Evolutionary conservation across 1,140 invertebrate species (phyloP), one percentile per base, ranked within the genome.

Genomic region (Drosophila takahashii): DNA sequence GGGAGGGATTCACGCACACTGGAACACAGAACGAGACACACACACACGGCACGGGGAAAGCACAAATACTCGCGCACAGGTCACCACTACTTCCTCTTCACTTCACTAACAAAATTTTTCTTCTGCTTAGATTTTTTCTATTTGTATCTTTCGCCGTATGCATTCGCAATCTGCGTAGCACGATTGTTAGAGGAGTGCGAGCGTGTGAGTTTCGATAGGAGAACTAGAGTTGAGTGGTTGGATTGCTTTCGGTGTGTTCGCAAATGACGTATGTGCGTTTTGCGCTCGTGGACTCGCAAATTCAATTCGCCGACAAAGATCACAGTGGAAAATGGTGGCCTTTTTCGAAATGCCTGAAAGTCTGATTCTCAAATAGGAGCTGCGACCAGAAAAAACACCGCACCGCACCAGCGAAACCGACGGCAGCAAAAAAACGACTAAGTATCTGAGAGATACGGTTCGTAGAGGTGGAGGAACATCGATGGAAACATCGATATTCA

Each of bases 11-110:
- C 64, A 77, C 73, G 77, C 71, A 76, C 71, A 76, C 53, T 52
- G 56, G 67, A 50, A 59, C 53, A 75, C 53, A 75, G 56, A 60
- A 42, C 75, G 58, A 74, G 67, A 74, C 71, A 59, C 69, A 32
- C 29, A 32, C 29, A 32, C 29, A 32, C 29, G 29, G 29, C 29
- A 75, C 57, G 80, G 69, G 65, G 79, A 86, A 87, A 87, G 62
- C 75, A 89, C 81, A 81, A 87, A 62, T 83, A 87, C 84, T 83
- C 66, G 79, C 62, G 79, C 83, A 87, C 83, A 86, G 83, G 83
- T 86, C 83, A 86, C 83, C 83, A 86, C 83, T 87, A 77, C 83
- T 83, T 78, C 74, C 64, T 60, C 83, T 86, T 86, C 79, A 87
- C 79, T 79, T 84, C 58, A 87, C 74, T 76, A 87, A 86, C 70